Conservation (phyloP, 2,888 invertebrate genomes). For the Bimastos eiseni region DNA sequence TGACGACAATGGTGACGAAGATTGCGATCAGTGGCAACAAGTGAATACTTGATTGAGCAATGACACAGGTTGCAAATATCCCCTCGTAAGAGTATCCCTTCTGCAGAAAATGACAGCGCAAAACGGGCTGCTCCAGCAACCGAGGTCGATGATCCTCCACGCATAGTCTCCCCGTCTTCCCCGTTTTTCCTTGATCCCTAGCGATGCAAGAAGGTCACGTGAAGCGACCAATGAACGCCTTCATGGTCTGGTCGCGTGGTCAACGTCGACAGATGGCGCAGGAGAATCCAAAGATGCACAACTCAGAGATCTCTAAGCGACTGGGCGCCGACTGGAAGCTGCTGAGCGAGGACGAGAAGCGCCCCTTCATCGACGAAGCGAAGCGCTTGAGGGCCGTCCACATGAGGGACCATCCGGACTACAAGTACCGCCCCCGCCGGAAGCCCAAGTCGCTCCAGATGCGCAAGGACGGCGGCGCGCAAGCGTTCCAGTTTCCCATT, state of each 20-base stretch:
- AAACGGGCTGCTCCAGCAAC: background rate
- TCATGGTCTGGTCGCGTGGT: constrained; percentile 99
- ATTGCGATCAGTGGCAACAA: background rate
- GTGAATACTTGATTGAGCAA: background rate
- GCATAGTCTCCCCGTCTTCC: background rate
- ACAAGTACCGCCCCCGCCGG: constrained; percentile 91
- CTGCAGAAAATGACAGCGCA: background rate
- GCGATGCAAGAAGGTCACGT: constrained; percentile 70
- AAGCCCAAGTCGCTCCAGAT: constrained; percentile 86
- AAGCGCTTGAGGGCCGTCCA: constrained; percentile 94
- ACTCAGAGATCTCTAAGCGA: constrained; percentile 94
- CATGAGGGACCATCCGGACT: constrained; percentile 99
- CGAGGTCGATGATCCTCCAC: background rate
- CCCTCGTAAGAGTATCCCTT: background rate
- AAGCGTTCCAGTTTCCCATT: constrained; percentile 17
- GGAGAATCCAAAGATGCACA: constrained; percentile 98
- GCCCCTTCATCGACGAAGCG: constrained; percentile 98
- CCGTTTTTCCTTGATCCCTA: background rate
- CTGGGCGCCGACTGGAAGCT: constrained; percentile 98
- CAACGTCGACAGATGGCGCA: constrained; percentile 97
- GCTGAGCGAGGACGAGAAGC: constrained; percentile 88
- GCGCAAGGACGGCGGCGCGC: constrained; percentile 72
- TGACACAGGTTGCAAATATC: background rate
- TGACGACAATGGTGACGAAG: background rate
- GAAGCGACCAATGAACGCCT: constrained; percentile 98